Evolutionary conservation across 2,113 vertebrate genomes (phyloP).

Genomic region (Gnathonemus echidnorhynchus): DNA sequence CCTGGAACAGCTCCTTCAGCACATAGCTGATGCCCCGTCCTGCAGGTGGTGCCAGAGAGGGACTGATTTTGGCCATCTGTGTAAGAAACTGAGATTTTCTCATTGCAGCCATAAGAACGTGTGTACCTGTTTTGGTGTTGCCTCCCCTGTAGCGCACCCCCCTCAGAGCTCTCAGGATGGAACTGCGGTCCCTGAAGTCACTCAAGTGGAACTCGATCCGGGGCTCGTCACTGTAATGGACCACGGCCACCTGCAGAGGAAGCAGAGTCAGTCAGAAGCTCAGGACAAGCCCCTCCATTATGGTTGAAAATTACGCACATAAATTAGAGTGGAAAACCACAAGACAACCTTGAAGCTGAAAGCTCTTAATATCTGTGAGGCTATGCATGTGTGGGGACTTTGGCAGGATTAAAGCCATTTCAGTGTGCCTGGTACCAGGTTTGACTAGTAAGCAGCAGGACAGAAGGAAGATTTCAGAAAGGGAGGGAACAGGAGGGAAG

Average conservation of each 20-base stretch:
- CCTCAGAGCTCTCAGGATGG: conserved; percentile 61
- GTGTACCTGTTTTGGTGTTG: conserved; percentile 76
- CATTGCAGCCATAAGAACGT: background rate
- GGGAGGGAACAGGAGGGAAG: background rate
- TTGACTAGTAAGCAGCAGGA: background rate
- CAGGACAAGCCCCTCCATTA: background rate
- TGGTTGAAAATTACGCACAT: background rate
- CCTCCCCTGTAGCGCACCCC: conserved; percentile 68
- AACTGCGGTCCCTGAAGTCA: conserved; percentile 66
- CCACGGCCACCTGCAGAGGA: conserved; percentile 70
- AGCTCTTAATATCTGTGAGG: background rate
- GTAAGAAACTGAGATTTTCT: background rate
- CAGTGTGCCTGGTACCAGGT: background rate
- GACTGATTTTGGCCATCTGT: background rate
- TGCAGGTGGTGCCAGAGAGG: conserved; percentile 33
- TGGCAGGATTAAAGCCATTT: background rate
- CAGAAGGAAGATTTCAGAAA: background rate
- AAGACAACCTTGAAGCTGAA: background rate
- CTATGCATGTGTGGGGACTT: background rate
- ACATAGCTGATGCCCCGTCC: conserved; percentile 72
- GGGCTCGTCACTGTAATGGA: conserved; percentile 77
- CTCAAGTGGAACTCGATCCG: conserved; percentile 68
- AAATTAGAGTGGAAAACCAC: background rate
- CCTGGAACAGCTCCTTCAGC: conserved; percentile 72
- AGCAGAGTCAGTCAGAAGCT: conserved; percentile 14